A percentile compares a stretch with the other conserved stretches of the same genome.
phyloP scores from a whole-genome alignment of 2,888 invertebrate genomes.

The Idaea dimidiata region DNA sequence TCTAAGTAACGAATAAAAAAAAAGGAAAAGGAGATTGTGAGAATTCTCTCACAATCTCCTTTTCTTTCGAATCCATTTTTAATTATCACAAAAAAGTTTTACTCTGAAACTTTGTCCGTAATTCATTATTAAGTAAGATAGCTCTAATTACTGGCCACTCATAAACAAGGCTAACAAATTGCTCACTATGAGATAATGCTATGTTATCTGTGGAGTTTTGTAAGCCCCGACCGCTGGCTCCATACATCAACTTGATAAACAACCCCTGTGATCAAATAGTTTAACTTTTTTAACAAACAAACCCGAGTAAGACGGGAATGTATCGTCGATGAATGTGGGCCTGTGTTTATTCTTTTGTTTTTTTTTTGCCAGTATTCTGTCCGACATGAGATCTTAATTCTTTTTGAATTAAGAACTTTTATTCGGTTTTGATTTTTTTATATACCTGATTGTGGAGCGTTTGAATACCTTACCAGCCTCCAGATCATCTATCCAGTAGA shows the following conservation, averaged over 20 bases:
- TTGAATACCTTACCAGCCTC: too few species aligned
- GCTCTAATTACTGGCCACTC: conserved; percentile 49
- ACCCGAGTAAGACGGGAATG: neutral
- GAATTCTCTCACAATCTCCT: neutral
- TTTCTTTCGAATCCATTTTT: conserved; percentile 5
- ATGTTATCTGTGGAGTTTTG: conserved; percentile 54
- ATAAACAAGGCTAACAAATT: conserved; percentile 64
- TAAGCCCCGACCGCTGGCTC: conserved; percentile 39
- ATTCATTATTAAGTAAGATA: conserved; percentile 40
- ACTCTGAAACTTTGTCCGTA: conserved; percentile 5
- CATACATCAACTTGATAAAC: conserved; percentile 53
- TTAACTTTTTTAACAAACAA: conserved; percentile 5
- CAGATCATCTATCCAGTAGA: too few species aligned
- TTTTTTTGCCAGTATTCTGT: neutral
- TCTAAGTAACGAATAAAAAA: neutral
- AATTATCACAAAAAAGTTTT: conserved; percentile 15
- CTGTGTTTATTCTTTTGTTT: neutral
- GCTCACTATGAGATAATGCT: conserved; percentile 39
- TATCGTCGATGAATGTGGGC: neutral
- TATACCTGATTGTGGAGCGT: too few species aligned
- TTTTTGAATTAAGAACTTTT: neutral
- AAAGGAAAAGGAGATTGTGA: too few species aligned
- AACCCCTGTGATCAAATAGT: conserved; percentile 13
- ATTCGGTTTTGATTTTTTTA: too few species aligned
- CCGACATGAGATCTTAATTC: neutral